phyloP scores from a whole-genome alignment of 2,888 invertebrate genomes.

The Andricus curvator region DNA sequence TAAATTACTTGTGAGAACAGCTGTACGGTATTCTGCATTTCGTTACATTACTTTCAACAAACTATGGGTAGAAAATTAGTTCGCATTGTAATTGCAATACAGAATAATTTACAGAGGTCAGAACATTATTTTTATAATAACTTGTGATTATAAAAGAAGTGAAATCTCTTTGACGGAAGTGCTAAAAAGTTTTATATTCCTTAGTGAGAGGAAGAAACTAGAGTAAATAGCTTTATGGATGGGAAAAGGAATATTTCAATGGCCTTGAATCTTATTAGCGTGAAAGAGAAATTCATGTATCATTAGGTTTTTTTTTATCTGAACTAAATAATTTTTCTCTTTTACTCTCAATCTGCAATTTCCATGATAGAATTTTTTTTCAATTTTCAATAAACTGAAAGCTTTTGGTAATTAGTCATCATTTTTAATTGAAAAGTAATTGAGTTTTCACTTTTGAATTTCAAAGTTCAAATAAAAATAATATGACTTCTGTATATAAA shows the following conservation, averaged over 20 bases:
- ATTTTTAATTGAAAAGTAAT: too few species aligned
- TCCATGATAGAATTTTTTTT: background rate
- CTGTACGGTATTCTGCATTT: conserved; percentile 9
- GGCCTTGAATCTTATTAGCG: conserved; percentile 3
- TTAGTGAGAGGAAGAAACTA: conserved; percentile 17
- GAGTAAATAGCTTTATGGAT: conserved; percentile 19
- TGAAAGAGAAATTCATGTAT: conserved; percentile 29
- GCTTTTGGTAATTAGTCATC: too few species aligned
- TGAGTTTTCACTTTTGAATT: too few species aligned
- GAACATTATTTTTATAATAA: conserved; percentile 1
- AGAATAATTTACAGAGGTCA: background rate
- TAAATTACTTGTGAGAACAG: conserved; percentile 24
- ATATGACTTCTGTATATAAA: too few species aligned
- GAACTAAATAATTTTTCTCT: background rate
- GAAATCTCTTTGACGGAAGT: conserved; percentile 16
- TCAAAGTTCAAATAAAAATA: too few species aligned
- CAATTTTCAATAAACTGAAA: too few species aligned
- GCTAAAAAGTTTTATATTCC: conserved; percentile 15
- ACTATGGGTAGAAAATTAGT: conserved; percentile 5
- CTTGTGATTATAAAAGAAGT: conserved; percentile 22
- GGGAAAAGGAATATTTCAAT: conserved; percentile 27
- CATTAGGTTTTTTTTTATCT: background rate
- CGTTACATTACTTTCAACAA: background rate
- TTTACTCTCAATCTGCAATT: background rate
- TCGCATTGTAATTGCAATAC: conserved; percentile 14